Percentiles rank a stretch among this genome's conserved stretches.
These are phyloP conservation scores for Heliconius charithonia DNA, from an alignment of 2,888 invertebrate species.

Conservation along the genomic window DNA sequence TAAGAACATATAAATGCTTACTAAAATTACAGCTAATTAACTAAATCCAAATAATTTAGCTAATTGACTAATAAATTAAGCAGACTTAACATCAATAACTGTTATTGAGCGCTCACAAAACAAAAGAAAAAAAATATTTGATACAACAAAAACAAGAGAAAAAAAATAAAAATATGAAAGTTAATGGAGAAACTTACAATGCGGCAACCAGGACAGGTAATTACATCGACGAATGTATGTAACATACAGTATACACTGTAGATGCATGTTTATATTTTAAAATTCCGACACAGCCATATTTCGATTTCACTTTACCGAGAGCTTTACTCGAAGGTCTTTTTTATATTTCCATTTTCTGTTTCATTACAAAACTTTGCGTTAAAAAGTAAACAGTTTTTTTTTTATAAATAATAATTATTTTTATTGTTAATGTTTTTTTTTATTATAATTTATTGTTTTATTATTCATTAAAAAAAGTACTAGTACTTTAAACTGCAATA, in stretches of 20 bases:
- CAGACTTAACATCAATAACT: no score
- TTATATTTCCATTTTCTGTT: not conserved
- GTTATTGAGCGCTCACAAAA: not conserved
- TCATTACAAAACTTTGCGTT: not conserved
- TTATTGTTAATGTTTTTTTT: no score
- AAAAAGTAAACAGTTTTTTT: no score
- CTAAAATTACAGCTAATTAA: no score
- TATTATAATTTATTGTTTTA: no score
- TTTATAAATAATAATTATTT: no score
- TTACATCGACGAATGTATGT: constrained; percentile 5
- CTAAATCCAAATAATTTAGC: no score
- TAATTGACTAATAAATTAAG: not conserved
- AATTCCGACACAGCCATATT: not conserved
- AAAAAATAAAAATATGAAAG: constrained; percentile 22
- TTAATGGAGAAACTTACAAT: constrained; percentile 19
- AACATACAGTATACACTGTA: constrained; percentile 4
- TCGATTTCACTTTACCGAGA: not conserved
- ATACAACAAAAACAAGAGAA: no score
- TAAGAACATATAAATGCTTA: not conserved
- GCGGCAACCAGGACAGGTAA: constrained; percentile 18
- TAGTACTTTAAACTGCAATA: not conserved
- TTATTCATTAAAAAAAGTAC: not conserved
- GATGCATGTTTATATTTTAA: not conserved
- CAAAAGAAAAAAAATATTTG: not conserved
- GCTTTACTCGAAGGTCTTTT: not conserved